Conservation (phyloP, 35 echinoderm and acorn worm genomes). For the Nesometra sesokonis region DNA sequence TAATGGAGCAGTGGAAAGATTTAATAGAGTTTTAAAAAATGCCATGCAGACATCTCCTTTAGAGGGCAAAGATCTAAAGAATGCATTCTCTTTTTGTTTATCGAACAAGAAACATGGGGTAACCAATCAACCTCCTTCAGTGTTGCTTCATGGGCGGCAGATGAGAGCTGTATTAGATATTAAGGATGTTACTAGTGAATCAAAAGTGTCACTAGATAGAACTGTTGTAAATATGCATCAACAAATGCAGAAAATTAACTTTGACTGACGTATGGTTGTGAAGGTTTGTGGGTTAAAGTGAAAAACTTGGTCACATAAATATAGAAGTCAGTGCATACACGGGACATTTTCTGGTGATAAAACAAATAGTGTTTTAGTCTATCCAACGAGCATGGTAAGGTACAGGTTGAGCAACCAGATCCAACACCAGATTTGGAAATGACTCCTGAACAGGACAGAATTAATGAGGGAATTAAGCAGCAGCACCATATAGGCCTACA, state of each 20-base stretch:
- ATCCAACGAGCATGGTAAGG: too few relatives aligned
- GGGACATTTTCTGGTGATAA: too few relatives aligned
- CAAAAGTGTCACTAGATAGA: background rate
- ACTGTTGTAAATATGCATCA: background rate
- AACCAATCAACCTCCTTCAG: background rate
- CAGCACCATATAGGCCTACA: too few relatives aligned
- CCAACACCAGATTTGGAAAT: too few relatives aligned
- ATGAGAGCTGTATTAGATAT: constrained; percentile 21
- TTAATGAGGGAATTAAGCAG: too few relatives aligned
- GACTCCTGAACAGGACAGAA: too few relatives aligned
- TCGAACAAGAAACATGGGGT: constrained; percentile 7
- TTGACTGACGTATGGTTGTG: too few relatives aligned
- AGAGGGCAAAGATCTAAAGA: background rate
- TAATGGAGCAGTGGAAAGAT: constrained; percentile 32
- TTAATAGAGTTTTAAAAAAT: constrained; percentile 23
- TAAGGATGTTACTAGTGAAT: background rate
- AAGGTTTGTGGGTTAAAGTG: constrained; percentile 16
- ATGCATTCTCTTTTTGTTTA: background rate
- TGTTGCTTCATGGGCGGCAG: constrained; percentile 7
- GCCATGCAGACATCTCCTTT: constrained; percentile 21
- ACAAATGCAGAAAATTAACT: too few relatives aligned
- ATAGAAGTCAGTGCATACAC: too few relatives aligned
- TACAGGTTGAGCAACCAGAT: too few relatives aligned
- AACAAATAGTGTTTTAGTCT: too few relatives aligned
- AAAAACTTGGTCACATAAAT: constrained; percentile 2